A percentile compares a stretch with the other conserved stretches of the same genome.
Evolutionary conservation across 1,140 invertebrate genomes (phyloP).

Genomic region (Gonatopus flavifemur): DNA sequence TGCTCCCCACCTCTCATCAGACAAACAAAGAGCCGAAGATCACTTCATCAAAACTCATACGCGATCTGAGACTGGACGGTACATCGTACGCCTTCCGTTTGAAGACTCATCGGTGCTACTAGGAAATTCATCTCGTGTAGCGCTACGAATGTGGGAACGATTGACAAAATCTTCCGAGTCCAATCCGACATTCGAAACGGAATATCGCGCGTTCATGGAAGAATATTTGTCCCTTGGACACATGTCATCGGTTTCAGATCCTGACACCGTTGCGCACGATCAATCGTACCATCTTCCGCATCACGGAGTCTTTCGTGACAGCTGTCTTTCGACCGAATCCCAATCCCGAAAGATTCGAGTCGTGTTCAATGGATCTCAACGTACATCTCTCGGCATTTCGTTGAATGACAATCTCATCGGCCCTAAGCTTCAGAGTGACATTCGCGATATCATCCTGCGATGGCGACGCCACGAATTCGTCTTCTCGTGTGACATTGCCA

Average conservation of each 20-base stretch:
- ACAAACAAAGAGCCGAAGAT: not conserved
- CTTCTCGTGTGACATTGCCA: not conserved
- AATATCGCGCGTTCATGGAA: conserved; percentile 38
- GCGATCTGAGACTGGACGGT: not conserved
- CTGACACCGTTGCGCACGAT: not conserved
- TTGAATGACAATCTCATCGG: not conserved
- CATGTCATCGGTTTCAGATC: conserved; percentile 24
- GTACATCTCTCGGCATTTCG: not conserved
- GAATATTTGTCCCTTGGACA: conserved; percentile 45
- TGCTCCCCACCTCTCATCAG: not conserved
- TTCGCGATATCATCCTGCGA: not conserved
- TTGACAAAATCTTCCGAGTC: conserved; percentile 16
- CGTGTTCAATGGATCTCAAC: not conserved
- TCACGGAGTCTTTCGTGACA: conserved; percentile 2
- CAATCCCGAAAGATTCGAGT: not conserved
- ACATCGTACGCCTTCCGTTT: not conserved
- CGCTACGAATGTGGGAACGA: conserved; percentile 8
- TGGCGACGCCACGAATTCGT: not conserved
- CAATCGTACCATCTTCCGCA: conserved; percentile 7
- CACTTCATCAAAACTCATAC: conserved; percentile 3
- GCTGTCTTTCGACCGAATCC: not conserved
- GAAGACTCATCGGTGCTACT: not conserved
- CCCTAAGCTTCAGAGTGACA: not conserved
- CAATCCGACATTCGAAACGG: conserved; percentile 19
- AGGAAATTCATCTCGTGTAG: conserved; percentile 18